These are phyloP conservation scores for Rattus rattus DNA, from an alignment of 2,113 vertebrate species.

Conservation along the genomic window DNA sequence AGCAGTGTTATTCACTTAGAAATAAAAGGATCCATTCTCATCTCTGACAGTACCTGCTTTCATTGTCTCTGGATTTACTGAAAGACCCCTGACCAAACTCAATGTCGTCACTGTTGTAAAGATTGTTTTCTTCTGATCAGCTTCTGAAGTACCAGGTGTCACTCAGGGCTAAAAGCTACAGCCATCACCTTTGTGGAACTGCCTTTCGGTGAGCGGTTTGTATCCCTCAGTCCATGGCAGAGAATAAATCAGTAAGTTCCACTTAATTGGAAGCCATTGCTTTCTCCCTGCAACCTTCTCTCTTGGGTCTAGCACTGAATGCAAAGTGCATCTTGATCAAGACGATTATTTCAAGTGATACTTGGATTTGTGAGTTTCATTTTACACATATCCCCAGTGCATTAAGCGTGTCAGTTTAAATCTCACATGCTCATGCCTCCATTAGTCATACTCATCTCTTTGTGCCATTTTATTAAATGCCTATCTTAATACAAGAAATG, in stretches of 20 bases:
- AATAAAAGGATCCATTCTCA: background rate
- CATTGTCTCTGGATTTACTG: background rate
- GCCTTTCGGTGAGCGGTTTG: background rate
- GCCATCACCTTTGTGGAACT: background rate
- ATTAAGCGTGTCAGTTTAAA: background rate
- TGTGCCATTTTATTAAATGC: background rate
- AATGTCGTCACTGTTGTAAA: background rate
- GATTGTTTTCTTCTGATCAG: background rate
- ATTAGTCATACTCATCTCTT: background rate
- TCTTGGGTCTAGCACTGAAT: background rate
- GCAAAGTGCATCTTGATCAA: constrained; percentile 4
- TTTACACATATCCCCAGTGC: background rate
- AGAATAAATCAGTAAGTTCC: background rate
- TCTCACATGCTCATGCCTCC: background rate
- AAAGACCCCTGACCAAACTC: background rate
- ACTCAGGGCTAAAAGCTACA: background rate
- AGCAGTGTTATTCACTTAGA: constrained; percentile 17
- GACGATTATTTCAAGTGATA: background rate
- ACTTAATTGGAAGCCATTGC: background rate
- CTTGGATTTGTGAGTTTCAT: background rate
- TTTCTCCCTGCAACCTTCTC: background rate
- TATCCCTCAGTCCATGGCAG: background rate
- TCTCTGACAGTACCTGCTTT: background rate
- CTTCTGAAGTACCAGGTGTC: background rate
- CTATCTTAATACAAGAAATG: background rate